phyloP scores from a whole-genome alignment of 2,113 vertebrate species.

The Leiothrix lutea region DNA sequence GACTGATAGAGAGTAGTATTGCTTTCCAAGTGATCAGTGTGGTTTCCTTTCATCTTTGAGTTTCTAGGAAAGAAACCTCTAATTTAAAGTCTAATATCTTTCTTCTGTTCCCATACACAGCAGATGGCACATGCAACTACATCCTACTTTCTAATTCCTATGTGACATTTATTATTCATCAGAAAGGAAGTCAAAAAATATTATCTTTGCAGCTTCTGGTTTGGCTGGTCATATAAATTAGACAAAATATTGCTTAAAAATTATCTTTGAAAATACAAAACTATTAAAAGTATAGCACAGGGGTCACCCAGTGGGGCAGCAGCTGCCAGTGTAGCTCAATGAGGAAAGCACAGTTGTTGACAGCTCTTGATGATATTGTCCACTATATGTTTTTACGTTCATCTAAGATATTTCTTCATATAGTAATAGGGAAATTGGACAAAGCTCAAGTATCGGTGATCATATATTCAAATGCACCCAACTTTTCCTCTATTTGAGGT shows the following conservation, averaged over 20 bases:
- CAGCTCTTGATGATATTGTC: not conserved
- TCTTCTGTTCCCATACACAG: slow-evolving; percentile 59
- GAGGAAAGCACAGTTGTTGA: not conserved
- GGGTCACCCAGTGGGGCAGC: slow-evolving; percentile 14
- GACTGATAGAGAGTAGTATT: slow-evolving; percentile 7
- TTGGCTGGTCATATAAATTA: slow-evolving; percentile 60
- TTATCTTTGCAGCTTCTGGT: slow-evolving; percentile 67
- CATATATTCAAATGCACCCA: not conserved
- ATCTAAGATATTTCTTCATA: not conserved
- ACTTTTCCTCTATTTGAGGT: not conserved
- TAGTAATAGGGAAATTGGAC: not conserved
- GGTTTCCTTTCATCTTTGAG: slow-evolving; percentile 63
- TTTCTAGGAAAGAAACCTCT: slow-evolving; percentile 55
- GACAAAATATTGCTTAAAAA: slow-evolving; percentile 48
- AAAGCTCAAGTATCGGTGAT: not conserved
- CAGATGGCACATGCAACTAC: slow-evolving; percentile 70
- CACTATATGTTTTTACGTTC: not conserved
- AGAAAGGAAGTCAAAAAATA: slow-evolving; percentile 76
- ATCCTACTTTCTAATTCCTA: slow-evolving; percentile 77
- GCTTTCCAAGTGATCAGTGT: slow-evolving; percentile 31
- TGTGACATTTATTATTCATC: slow-evolving; percentile 81
- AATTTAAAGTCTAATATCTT: slow-evolving; percentile 73
- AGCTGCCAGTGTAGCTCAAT: fast-evolving
- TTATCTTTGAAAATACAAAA: slow-evolving; percentile 22
- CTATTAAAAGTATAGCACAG: slow-evolving; percentile 13